Evolutionary conservation across 23 tunicate species (phyloP), one percentile per base, ranked within the genome.

Genomic region (Halocynthia aurantium): DNA sequence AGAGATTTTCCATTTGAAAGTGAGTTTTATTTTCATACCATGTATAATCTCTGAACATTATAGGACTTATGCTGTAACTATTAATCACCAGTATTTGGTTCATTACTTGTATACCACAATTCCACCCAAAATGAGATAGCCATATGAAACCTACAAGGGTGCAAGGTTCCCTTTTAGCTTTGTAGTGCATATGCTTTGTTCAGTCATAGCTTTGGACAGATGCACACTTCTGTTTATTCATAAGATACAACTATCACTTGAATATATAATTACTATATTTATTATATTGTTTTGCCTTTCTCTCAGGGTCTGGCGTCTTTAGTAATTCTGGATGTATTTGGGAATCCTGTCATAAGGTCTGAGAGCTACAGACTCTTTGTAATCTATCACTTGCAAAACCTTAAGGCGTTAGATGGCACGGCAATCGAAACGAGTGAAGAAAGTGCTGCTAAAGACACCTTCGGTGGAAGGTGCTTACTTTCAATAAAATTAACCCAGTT

Each of bases 321-420:
- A 7, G 91, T 88, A 20, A 88, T 94, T 17, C 80, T 94, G 68
- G 99, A 94, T 77, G 55, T 94, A 12, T 78, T 61, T 61, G 99
- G 95, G 57, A 94, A 94, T 75, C 88, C 99, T 18, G 77, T 94
- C 13, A 79, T 55, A 1, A 87, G 81, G 69, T 69, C 87, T 11
- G 95, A 88, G 6, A 84, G 81, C 57, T 88, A 83, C 66, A 57
- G 91, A 7, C 69, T 94, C 61, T 94, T 94, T 71, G 81, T 94
- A 57, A 73, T 94, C 60, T 94, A 81, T 68, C 99, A 94, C 58
- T 61, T 94, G n/a, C 95, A 81, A 18, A 81, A 81, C 55, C 56
- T 94, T 70, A 94, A 94, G 74, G 90, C 99, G 10, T 87, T 94
- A 9, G 95, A 94, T 57, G 99, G 99, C 51, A 82, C 57, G 65